Percentiles rank a stretch among this genome's conserved stretches.
Evolutionary conservation across 2,888 invertebrate genomes (phyloP).

Genomic region (Drosophila neonasuta): DNA sequence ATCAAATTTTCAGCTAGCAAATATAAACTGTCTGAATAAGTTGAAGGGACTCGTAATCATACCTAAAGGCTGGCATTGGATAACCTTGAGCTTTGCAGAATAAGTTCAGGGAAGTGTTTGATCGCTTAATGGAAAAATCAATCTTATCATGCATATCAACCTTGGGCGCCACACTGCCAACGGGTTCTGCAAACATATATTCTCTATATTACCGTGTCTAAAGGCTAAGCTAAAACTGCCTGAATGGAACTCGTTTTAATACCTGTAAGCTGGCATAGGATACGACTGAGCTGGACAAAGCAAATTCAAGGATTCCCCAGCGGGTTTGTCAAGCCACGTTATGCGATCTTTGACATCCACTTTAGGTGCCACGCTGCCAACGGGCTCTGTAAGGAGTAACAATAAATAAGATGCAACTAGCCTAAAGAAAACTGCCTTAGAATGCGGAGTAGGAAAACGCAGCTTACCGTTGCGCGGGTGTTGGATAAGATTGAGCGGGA

Average conservation of each 20-base stretch:
- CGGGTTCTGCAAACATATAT: conserved; percentile 80
- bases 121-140: conserved; percentile 72
- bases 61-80: conserved; percentile 82
- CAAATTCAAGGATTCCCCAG: conserved; percentile 84
- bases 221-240: conserved; percentile 55
- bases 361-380: conserved; percentile 87
- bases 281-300: conserved; percentile 90
- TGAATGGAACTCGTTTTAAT: conserved; percentile 70
- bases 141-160: conserved; percentile 83
- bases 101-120: conserved; percentile 79
- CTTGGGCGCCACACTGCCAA: conserved; percentile 84
- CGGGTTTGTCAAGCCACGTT: conserved; percentile 84
- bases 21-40: conserved; percentile 36
- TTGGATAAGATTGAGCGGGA: conserved; percentile 90
- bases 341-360: conserved; percentile 86
- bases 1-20: not conserved
- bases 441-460: not conserved
- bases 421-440: conserved; percentile 56
- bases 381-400: conserved; percentile 84
- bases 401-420: not conserved
- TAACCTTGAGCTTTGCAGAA: conserved; percentile 89
- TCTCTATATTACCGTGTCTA: not conserved
- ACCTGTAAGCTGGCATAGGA: conserved; percentile 86
- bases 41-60: not conserved
- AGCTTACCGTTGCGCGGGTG: conserved; percentile 83